These are phyloP conservation scores for Metacarcinus magister DNA, from an alignment of 2,888 invertebrate species.

Conservation along the genomic window DNA sequence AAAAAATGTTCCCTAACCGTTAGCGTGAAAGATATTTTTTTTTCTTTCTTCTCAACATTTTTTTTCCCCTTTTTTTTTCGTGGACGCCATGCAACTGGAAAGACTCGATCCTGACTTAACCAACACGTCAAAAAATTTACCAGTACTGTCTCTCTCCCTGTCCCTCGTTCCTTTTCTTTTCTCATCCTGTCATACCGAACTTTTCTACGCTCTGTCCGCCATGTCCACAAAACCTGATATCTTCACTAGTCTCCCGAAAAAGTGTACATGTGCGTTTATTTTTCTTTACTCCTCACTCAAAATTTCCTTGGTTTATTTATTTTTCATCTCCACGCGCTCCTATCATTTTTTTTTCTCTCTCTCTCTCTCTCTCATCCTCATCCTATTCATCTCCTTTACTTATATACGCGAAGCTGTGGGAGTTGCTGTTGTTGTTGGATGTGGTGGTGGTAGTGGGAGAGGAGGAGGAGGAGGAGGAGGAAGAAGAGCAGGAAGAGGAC, in stretches of 20 bases:
- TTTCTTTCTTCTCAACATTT: too few relatives aligned
- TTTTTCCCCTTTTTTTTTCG: too few relatives aligned
- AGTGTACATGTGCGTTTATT: neutral
- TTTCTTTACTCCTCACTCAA: neutral
- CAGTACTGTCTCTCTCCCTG: neutral
- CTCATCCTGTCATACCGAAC: neutral
- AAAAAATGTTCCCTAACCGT: neutral
- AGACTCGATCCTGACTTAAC: neutral
- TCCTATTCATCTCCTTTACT: neutral
- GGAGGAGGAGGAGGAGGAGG: neutral
- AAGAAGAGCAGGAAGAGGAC: neutral
- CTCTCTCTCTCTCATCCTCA: neutral
- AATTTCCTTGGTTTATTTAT: neutral
- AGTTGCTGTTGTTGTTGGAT: neutral
- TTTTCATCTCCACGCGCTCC: constrained; percentile 15
- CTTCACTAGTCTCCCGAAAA: neutral
- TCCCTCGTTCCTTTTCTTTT: neutral
- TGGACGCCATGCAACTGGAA: neutral
- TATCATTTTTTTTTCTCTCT: too few relatives aligned
- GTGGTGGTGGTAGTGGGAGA: neutral
- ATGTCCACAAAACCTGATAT: neutral
- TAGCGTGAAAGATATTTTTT: too few relatives aligned
- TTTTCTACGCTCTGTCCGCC: neutral
- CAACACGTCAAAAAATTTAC: neutral
- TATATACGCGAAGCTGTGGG: neutral